A percentile compares a stretch with the other conserved stretches of the same genome.
Evolutionary conservation across 2,797 vertebrate genomes (phyloP).

Genomic region (Ptychadena robeensis): DNA sequence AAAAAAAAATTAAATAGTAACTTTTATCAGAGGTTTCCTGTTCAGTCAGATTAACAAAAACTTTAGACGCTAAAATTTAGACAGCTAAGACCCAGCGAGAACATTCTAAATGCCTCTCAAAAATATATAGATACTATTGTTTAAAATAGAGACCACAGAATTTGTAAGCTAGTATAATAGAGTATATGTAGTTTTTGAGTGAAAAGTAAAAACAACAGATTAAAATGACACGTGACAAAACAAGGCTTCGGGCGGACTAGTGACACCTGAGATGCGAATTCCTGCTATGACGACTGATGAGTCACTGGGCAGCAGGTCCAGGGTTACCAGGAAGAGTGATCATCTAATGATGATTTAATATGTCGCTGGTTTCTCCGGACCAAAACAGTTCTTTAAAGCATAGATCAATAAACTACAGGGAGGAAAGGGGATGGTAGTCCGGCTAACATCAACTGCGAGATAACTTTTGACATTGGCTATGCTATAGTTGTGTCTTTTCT

Average conservation of each 20-base stretch:
- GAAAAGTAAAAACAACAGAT: background rate
- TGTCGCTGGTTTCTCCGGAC: background rate
- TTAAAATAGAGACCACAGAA: background rate
- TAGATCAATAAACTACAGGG: too few species aligned
- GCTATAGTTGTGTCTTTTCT: too few species aligned
- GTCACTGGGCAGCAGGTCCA: conserved; percentile 4
- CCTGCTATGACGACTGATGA: background rate
- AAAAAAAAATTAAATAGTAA: too few species aligned
- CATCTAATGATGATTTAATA: background rate
- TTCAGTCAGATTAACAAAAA: too few species aligned
- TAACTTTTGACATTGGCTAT: too few species aligned
- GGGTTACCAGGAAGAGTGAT: conserved; percentile 15
- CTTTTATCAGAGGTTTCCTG: too few species aligned
- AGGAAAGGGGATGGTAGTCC: too few species aligned
- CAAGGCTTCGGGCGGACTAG: background rate
- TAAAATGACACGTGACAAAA: background rate
- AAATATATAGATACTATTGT: background rate
- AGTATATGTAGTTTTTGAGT: background rate
- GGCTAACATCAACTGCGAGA: too few species aligned
- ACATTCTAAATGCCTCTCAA: background rate
- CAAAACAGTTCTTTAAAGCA: background rate
- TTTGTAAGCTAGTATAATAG: background rate
- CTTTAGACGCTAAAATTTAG: background rate
- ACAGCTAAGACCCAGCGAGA: background rate
- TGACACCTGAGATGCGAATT: conserved; percentile 35